Conservation (phyloP, 2,888 invertebrate species). For the Eristalis arbustorum region DNA sequence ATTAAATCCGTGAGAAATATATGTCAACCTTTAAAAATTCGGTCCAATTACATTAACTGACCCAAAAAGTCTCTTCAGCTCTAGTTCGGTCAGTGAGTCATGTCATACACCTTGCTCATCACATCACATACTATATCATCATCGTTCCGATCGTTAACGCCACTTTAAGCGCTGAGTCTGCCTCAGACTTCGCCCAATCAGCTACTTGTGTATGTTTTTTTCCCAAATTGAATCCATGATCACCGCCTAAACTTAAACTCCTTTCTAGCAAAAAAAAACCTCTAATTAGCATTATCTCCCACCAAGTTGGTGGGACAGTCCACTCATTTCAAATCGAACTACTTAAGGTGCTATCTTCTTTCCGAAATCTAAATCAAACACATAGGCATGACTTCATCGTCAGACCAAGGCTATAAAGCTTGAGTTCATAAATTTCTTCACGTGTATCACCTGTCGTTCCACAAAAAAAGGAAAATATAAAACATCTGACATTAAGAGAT, state of each 20-base stretch:
- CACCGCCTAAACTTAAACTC: not conserved
- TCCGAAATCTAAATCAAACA: not conserved
- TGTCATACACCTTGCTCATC: not conserved
- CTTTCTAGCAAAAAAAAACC: not conserved
- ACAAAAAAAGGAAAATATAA: not conserved
- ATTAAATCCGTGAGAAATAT: too few species aligned
- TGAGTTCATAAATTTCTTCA: not conserved
- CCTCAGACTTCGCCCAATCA: not conserved
- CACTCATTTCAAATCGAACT: conserved; percentile 30
- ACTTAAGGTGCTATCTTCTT: not conserved
- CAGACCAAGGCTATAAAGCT: conserved; percentile 21
- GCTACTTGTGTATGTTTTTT: conserved; percentile 20
- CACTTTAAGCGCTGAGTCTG: not conserved
- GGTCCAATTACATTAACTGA: not conserved
- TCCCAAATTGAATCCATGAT: conserved; percentile 21
- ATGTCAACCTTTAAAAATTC: too few species aligned
- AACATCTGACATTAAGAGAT: conserved; percentile 56
- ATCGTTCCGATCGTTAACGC: not conserved
- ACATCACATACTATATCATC: not conserved
- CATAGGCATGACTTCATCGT: conserved; percentile 32
- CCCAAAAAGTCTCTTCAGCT: not conserved
- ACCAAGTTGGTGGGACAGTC: not conserved
- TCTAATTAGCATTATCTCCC: not conserved
- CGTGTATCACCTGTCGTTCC: conserved; percentile 38
- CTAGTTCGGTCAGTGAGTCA: not conserved